Conservation (phyloP, 2,888 invertebrate species). For the Volucella bombylans region DNA sequence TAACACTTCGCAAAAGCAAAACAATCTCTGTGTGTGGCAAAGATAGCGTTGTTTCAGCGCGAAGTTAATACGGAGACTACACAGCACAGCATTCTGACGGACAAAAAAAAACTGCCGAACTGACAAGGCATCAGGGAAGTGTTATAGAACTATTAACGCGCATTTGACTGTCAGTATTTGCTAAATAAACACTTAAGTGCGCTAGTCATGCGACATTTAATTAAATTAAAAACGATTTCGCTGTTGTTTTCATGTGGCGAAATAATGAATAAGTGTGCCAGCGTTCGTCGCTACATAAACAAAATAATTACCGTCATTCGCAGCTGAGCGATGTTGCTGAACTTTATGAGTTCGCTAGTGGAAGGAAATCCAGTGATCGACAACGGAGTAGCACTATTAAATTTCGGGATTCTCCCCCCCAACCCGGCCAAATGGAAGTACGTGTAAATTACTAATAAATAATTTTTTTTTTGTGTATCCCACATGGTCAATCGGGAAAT, state of each 20-base stretch:
- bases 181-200: conserved; percentile 43
- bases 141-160: conserved; percentile 41
- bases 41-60: not conserved
- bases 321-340: not conserved
- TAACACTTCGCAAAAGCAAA: conserved; percentile 6
- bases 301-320: conserved; percentile 19
- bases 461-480: no score
- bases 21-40: not conserved
- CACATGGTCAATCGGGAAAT: no score
- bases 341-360: not conserved
- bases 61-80: not conserved
- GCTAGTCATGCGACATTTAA: conserved; percentile 50
- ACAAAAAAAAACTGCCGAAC: conserved; percentile 1
- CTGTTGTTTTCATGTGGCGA: conserved; percentile 35
- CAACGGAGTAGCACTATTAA: not conserved
- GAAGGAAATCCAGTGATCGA: not conserved
- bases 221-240: conserved; percentile 48
- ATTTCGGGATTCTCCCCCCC: not conserved
- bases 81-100: not conserved
- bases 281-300: conserved; percentile 12
- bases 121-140: conserved; percentile 18
- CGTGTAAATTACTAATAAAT: not conserved
- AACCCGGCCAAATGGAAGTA: not conserved
- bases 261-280: conserved; percentile 48
- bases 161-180: conserved; percentile 35